Base-by-base conservation (phyloP, 2,888 invertebrate species). In the Ennomos erosarius region DNA sequence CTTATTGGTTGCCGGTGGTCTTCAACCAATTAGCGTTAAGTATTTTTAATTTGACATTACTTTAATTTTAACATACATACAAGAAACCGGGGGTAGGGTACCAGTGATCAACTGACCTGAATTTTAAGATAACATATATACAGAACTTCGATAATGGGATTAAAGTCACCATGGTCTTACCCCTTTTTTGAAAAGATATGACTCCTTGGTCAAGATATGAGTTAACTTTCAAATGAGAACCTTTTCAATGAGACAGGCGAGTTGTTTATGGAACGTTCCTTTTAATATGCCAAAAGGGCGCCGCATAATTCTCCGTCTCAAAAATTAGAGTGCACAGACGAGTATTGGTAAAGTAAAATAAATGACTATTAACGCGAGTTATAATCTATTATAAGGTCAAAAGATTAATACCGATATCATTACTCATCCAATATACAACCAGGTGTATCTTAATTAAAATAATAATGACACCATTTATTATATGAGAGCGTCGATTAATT, bases 381-480 rank as follows among this genome's bases (percentile, higher is more conserved):
- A 34, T 59, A 64, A 69, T 69, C 64, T 59, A 67, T 69, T 67
- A 67, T 55, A 59, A 65, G 67, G 69, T 65, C 64, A 65, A 65
- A 62, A 69, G 69, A 67, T 67, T 62, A 56, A 54, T 72, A 51
- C 42, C 35, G 37, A 53, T 49, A 48, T 61, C 64, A 71, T 74
- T 67, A 68, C 50, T 63, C 68, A 73, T 64, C 62, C 67, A 69
- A 69, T 68, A 65, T 55, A 60, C 34, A 55, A 58, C 65, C 55
- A 60, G 48, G 48, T 64, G 65, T 67, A 67, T 67, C 73, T 73
- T 70, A 74, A 74, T 76, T 71, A 72, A 68, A 76, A 73, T 63
- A 69, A 68, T 71, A 74, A 75, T 72, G 64, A 64, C 60, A 71
- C 66, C 66, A 74, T 74, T 70, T 72, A 72, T 73, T 70, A 72